Evolutionary conservation across 1,140 invertebrate species (phyloP).

Genomic region (Heliconius eleuchia): DNA sequence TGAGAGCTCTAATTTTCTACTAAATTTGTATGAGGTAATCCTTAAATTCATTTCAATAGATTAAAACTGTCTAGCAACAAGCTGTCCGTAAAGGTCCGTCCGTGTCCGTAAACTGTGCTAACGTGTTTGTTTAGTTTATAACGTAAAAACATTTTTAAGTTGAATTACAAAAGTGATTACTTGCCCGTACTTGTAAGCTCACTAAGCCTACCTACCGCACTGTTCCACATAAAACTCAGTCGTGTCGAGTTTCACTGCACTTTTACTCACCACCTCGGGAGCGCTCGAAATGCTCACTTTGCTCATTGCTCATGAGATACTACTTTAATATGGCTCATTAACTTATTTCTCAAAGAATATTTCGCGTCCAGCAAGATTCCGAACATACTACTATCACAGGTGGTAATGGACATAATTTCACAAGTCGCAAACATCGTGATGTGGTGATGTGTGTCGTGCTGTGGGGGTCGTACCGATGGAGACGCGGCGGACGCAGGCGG

Average conservation of each 20-base stretch:
- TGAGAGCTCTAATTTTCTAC: not conserved
- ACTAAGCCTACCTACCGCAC: slow-evolving; percentile 43
- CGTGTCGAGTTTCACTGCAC: slow-evolving; percentile 66
- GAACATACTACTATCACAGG: not conserved
- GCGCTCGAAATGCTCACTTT: slow-evolving; percentile 78
- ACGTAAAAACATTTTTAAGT: slow-evolving; percentile 7
- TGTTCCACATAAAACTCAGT: slow-evolving; percentile 38
- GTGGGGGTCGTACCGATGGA: slow-evolving; percentile 72
- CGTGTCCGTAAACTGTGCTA: not conserved
- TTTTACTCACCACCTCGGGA: slow-evolving; percentile 72
- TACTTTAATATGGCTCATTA: not conserved
- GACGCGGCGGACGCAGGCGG: slow-evolving; percentile 77
- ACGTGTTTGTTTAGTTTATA: not conserved
- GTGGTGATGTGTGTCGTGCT: slow-evolving; percentile 47
- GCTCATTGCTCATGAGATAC: slow-evolving; percentile 74
- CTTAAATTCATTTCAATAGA: not conserved
- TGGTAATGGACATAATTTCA: slow-evolving; percentile 16
- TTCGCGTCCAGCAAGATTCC: slow-evolving; percentile 68
- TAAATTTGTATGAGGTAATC: not conserved
- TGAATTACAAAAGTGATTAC: slow-evolving; percentile 18
- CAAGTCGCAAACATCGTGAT: slow-evolving; percentile 22
- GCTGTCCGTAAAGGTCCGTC: not conserved
- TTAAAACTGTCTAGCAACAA: not conserved
- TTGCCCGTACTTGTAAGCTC: slow-evolving; percentile 29
- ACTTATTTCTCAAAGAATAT: not conserved